Evolutionary conservation across 2,888 invertebrate genomes (phyloP), one percentile per base, ranked within the genome.

Genomic region (Hypena proboscidalis): DNA sequence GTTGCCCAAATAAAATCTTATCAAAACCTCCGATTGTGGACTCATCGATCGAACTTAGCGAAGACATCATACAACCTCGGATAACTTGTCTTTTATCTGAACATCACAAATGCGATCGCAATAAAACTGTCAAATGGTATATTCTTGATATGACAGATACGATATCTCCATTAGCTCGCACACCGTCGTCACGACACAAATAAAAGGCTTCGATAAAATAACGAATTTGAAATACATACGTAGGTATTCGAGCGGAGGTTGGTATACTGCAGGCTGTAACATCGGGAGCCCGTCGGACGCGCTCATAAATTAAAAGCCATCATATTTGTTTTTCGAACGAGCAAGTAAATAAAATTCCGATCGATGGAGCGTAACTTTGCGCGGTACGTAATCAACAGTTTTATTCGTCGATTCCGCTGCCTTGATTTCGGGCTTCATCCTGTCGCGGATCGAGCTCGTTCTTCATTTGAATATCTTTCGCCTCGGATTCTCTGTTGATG

Each of bases 301-400:
- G 74, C 70, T 83, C 80, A 83, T 88, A 87, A 89, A 88, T 88
- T 87, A 89, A 87, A 86, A 79, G 80, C 81, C 78, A 77, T 88
- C 84, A 85, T 86, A 85, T 88, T 89, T 88, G 81, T 81, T 85
- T 85, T 85, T 77, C 73, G 74, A 80, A 80, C 77, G 83, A 76
- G 70, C 76, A 77, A 77, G 81, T 80, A 84, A 88, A 87, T 85
- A 85, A 85, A 87, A 86, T 85, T 79, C 74, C 77, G 74, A 81
- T 82, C 80, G 80, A 80, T 82, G 82, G 71, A 84, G 85, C 85
- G 85, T 85, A 82, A 81, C 77, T 80, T 77, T 67, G 77, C 79
- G 75, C 79, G 74, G 76, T 76, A 74, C 78, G 82, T 81, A 87
- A 88, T 90, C 88, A 89, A 81, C 86, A 81, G 80, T 87, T 88